A percentile compares a stretch with the other conserved stretches of the same genome.
These are phyloP conservation scores for Drosophila birchii DNA, from an alignment of 2,888 invertebrate genomes.

Conservation along the genomic window DNA sequence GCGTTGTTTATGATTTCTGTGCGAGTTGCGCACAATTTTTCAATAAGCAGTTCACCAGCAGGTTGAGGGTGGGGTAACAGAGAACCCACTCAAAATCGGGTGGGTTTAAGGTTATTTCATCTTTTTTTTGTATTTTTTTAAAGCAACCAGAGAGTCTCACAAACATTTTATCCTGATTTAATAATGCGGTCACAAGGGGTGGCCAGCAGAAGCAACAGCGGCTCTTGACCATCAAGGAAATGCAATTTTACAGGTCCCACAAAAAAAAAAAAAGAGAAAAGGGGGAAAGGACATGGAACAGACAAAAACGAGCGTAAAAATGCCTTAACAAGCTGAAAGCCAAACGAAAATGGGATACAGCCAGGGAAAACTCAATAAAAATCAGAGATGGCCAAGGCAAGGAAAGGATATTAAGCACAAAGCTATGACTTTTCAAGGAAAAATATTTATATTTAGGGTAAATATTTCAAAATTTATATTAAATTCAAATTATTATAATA, in stretches of 20 bases:
- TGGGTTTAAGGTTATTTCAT: slow-evolving; percentile 59
- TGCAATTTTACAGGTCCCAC: slow-evolving; percentile 70
- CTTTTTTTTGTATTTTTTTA: slow-evolving; percentile 20
- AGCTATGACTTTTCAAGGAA: background rate
- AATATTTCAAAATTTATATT: background rate
- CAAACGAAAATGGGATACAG: slow-evolving; percentile 9
- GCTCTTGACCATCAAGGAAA: slow-evolving; percentile 71
- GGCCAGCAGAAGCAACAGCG: background rate
- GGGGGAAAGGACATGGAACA: background rate
- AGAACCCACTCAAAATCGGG: slow-evolving; percentile 24
- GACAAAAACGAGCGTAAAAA: slow-evolving; percentile 68
- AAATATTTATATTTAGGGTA: background rate
- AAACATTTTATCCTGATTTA: slow-evolving; percentile 69
- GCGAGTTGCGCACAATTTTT: slow-evolving; percentile 68
- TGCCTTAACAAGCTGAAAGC: slow-evolving; percentile 67
- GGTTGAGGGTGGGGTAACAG: background rate
- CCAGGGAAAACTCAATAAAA: slow-evolving; percentile 20
- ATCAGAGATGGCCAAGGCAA: background rate
- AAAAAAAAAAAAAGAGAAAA: background rate
- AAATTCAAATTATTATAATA: background rate
- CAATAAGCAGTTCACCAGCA: slow-evolving; percentile 65
- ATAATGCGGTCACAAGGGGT: slow-evolving; percentile 63
- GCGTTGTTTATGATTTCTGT: slow-evolving; percentile 76
- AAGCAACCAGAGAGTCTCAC: slow-evolving; percentile 34
- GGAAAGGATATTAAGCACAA: slow-evolving; percentile 49